Evolutionary conservation across 2,113 vertebrate species (phyloP).

Genomic region (Sinosuthora webbiana): DNA sequence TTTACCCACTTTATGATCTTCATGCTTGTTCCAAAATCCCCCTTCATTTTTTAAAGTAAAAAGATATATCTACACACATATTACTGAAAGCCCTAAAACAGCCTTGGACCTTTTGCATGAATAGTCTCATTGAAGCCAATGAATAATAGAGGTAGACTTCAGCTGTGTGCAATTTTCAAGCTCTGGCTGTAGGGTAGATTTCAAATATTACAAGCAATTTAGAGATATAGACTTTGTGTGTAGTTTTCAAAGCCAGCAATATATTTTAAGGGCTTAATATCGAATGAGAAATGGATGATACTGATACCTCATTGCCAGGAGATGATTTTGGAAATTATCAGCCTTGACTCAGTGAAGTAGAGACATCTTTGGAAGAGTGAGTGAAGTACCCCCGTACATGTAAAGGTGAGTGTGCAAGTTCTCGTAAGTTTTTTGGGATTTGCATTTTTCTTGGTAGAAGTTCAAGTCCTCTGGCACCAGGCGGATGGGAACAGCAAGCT

Average conservation of each 20-base stretch:
- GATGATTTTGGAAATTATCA: neutral
- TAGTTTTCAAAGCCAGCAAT: neutral
- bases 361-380: neutral
- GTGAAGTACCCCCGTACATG: neutral
- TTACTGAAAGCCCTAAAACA: neutral
- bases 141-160: constrained; percentile 5
- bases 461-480: neutral
- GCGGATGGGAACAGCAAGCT: neutral
- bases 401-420: neutral
- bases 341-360: neutral
- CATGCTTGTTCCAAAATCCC: constrained; percentile 14
- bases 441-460: neutral
- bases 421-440: neutral
- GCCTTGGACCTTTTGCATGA: neutral
- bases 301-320: neutral
- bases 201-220: neutral
- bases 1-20: constrained; percentile 44
- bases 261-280: neutral
- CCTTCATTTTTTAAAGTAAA: constrained; percentile 48
- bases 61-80: neutral
- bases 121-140: constrained; percentile 13
- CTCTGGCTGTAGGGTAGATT: neutral
- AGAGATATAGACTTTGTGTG: neutral
- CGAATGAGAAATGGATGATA: neutral
- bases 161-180: neutral